A percentile compares a stretch with the other conserved stretches of the same genome.
Conservation (phyloP, 2,797 vertebrate genomes). For the Eulemur albifrons region DNA sequence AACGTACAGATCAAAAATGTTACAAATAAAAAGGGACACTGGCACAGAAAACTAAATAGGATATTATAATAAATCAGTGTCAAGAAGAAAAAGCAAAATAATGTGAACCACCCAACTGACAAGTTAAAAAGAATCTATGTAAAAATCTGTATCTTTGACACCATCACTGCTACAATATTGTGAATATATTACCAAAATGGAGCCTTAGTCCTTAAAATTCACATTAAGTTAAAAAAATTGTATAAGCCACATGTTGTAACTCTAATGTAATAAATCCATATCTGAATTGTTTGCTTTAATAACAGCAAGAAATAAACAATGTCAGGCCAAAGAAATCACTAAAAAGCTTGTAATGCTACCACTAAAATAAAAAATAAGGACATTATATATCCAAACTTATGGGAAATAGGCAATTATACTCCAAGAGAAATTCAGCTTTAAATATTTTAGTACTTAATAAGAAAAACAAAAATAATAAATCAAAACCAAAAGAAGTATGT, state of each 20-base stretch:
- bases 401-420: background rate
- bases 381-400: background rate
- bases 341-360: background rate
- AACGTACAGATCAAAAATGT: background rate
- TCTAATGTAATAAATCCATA: background rate
- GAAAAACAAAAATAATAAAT: background rate
- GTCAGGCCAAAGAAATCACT: background rate
- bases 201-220: background rate
- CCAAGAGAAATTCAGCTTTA: background rate
- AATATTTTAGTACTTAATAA: background rate
- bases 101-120: background rate
- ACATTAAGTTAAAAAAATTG: background rate
- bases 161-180: background rate
- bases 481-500: background rate
- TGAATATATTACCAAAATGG: background rate
- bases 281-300: background rate
- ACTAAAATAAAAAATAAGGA: background rate
- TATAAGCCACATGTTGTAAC: background rate
- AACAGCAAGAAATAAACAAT: conserved; percentile 14
- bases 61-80: conserved; percentile 1
- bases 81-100: conserved; percentile 19
- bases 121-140: background rate
- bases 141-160: background rate
- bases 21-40: background rate
- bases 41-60: background rate